phyloP scores from a whole-genome alignment of 2,113 vertebrate species.

The Campylomormyrus tamandua region DNA sequence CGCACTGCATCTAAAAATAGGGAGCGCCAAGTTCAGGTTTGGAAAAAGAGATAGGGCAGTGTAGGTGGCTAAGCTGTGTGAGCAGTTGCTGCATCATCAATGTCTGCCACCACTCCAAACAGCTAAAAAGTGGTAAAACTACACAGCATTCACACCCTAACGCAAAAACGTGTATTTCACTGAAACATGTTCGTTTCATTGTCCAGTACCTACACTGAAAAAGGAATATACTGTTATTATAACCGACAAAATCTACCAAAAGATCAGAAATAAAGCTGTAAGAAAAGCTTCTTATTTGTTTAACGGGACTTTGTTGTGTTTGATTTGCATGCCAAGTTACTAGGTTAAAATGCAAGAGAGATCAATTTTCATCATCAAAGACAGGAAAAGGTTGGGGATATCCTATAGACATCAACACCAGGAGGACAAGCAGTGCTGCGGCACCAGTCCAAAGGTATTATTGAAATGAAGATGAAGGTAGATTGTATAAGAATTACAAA shows the following conservation, averaged over 20 bases:
- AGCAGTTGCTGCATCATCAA: not conserved
- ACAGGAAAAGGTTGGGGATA: not conserved
- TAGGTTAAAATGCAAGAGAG: not conserved
- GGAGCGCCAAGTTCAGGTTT: not conserved
- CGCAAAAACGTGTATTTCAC: not conserved
- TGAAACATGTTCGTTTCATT: not conserved
- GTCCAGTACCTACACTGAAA: not conserved
- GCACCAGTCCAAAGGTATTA: not conserved
- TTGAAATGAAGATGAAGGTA: not conserved
- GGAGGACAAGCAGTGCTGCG: not conserved
- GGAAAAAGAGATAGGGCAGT: not conserved
- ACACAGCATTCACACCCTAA: not conserved
- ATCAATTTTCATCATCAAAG: not conserved
- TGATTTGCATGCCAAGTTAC: not conserved
- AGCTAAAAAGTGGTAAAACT: not conserved
- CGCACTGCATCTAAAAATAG: not conserved
- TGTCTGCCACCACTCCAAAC: not conserved
- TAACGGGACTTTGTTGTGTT: not conserved
- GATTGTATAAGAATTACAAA: not conserved
- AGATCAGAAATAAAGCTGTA: not conserved
- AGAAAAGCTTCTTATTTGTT: not conserved
- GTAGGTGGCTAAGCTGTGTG: not conserved
- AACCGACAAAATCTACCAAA: not conserved
- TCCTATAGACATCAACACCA: not conserved
- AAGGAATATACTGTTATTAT: not conserved